A percentile compares a stretch with the other conserved stretches of the same genome.
These are phyloP conservation scores for Drosophila asahinai DNA, from an alignment of 1,140 invertebrate genomes.

Conservation along the genomic window DNA sequence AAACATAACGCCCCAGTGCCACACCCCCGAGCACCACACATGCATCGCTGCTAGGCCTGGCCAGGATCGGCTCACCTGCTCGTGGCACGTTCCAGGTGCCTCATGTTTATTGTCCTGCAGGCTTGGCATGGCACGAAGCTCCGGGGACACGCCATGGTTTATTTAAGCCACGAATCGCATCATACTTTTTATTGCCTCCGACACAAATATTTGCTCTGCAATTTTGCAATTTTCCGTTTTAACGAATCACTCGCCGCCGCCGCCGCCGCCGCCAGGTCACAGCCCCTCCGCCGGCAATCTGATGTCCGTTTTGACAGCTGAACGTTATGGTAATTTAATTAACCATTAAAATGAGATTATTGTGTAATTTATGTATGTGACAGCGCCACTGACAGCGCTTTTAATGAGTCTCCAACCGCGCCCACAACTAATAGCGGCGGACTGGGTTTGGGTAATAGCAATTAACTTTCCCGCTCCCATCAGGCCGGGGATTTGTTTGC, in stretches of 20 bases:
- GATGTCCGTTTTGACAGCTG: slow-evolving; percentile 52
- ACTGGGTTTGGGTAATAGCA: slow-evolving; percentile 23
- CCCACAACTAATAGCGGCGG: slow-evolving; percentile 44
- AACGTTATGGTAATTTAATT: slow-evolving; percentile 71
- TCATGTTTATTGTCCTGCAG: slow-evolving; percentile 64
- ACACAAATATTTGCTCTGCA: slow-evolving; percentile 54
- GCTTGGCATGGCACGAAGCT: slow-evolving; percentile 16
- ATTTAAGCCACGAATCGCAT: slow-evolving; percentile 60
- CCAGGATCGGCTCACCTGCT: neutral
- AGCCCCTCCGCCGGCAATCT: slow-evolving; percentile 2
- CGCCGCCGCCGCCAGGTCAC: neutral
- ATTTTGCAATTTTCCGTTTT: slow-evolving; percentile 44
- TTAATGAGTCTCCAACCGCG: slow-evolving; percentile 55
- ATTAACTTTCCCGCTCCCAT: slow-evolving; percentile 48
- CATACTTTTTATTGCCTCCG: slow-evolving; percentile 61
- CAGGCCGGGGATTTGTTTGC: slow-evolving; percentile 13
- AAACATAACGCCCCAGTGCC: slow-evolving; percentile 63
- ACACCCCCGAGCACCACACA: slow-evolving; percentile 40
- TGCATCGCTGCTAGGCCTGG: slow-evolving; percentile 26
- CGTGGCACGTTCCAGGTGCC: slow-evolving; percentile 46
- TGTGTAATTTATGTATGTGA: slow-evolving; percentile 71
- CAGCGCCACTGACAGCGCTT: slow-evolving; percentile 49
- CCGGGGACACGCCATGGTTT: slow-evolving; percentile 38
- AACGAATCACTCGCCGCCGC: slow-evolving; percentile 30
- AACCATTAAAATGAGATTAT: slow-evolving; percentile 77